phyloP scores from a whole-genome alignment of 2,113 vertebrate species.

The Myiozetetes cayanensis region DNA sequence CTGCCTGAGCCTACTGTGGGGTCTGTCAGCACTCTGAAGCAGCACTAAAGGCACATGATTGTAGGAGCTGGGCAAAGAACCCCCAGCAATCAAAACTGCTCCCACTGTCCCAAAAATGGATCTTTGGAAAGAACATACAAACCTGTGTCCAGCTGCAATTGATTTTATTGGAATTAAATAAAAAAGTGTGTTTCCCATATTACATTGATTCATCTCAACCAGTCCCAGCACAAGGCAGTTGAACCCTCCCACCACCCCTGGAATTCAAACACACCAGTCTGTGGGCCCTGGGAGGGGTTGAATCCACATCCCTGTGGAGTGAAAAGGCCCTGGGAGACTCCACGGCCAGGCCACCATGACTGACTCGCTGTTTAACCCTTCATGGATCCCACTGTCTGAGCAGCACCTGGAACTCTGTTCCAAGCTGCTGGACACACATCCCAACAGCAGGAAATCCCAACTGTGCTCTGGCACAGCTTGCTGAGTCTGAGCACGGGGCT shows the following conservation, averaged over 20 bases:
- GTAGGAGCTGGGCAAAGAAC: background rate
- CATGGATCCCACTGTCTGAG: conserved; percentile 1
- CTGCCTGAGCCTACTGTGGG: background rate
- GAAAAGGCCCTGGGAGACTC: background rate
- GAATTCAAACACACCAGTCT: conserved; percentile 21
- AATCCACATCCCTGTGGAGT: background rate
- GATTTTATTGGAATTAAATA: conserved; percentile 72
- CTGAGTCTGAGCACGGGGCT: background rate
- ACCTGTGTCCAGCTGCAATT: background rate
- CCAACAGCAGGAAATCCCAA: background rate
- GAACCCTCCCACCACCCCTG: conserved; percentile 30
- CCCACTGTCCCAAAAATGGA: background rate
- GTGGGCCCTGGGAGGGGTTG: conserved; percentile 29
- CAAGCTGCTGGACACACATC: background rate
- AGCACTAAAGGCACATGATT: conserved; percentile 6
- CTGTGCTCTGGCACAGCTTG: background rate
- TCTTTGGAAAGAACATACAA: background rate
- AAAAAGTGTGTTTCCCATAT: conserved; percentile 45
- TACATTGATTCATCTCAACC: conserved; percentile 48
- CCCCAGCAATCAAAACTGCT: background rate
- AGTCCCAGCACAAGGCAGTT: conserved; percentile 53
- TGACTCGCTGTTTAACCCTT: conserved; percentile 29
- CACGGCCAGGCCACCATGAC: background rate
- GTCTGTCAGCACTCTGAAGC: conserved; percentile 36
- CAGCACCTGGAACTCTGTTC: conserved; percentile 12